Base-by-base conservation (phyloP, 30 jellyfish, hydroid and myxozoan species). In the Haliclystus octoradiatus region DNA sequence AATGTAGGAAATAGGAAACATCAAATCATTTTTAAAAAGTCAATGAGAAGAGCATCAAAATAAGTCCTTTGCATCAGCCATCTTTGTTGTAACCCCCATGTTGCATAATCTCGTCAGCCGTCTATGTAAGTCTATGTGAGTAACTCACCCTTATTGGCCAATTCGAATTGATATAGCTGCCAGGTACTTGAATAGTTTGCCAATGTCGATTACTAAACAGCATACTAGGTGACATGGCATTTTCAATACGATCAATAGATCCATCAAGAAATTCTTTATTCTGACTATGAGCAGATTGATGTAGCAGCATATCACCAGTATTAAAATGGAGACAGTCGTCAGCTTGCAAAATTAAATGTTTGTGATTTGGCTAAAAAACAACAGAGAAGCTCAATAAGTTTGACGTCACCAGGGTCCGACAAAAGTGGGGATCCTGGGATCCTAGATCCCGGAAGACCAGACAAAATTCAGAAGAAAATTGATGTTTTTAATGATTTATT, bases 171-270 rank as follows among this genome's bases (percentile, higher is more conserved):
- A 80, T 72, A 69, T 88, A 88, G 26, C 75, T 52, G 2, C 67
- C 26, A 2, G 97, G 95, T 25, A 81, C 83, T 68, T 76, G 97
- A n/a, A 88, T 82, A 3, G 97, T 88, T 61, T 88, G 97, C 97
- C 97, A 88, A 62, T 88, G 95, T 34, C 80, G 66, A 60, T 88
- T 88, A 46, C 95, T 72, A 50, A 88, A 88, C 27, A 82, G 85
- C 77, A 86, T 63, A 65, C 72, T 71, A 50, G 70, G 83, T 19
- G 93, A 71, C 34, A 46, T 34, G 28, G 33, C 22, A 28, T 79
- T 75, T 22, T 31, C 46, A 1, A 34, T 33, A 14, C 15, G 63
- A 25, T 46, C 57, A 30, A 70, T 34, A 33, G 52, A 13, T 4
- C 69, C 60, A 3, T 71, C 91, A 63, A 33, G n/a, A 3, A 66